Base-by-base conservation (phyloP, 2,888 invertebrate species). In the Smittia aterrima region DNA sequence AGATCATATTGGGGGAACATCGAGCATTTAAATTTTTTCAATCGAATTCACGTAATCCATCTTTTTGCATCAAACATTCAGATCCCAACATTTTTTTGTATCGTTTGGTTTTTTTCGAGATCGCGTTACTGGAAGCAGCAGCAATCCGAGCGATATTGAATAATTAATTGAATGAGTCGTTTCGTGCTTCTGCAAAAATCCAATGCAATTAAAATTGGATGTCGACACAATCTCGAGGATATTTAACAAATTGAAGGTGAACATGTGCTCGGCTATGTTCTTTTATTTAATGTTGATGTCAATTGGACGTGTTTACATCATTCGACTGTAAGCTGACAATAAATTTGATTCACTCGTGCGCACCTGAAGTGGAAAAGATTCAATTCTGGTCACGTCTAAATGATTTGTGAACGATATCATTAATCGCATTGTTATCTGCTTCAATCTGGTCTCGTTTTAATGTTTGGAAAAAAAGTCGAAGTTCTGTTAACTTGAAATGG, bases 321-420 rank as follows among this genome's bases (percentile, higher is more conserved):
- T 18, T 18, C 18, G 2, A 9, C 13, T 2, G 2, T 58, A 58
- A 58, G 7, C 58, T 18, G 22, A n/a, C 58, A 22, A 58, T 58
- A 58, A 58, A 58, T 58, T 58, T 58, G 1, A 58, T 58, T 22
- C 58, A 58, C 58, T 58, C 20, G 58, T 22, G 58, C 22, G 58
- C 58, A 58, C 58, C 58, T 58, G 58, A 22, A 58, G n/a, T 11
- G 24, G 6, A 13, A 3, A 7, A 58, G 58, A 64, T 27, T 64
- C 64, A 72, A 72, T 62, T 62, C 72, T 40, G 32, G 62, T 72
- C 72, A 72, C 72, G 72, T 72, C 20, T 38, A 62, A 72, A 72
- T 72, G 72, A 40, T 62, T 72, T 40, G 62, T 54, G 54, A 72
- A 72, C 54, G 32, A 72, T 58, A 40, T 40, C 68, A 72, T 71